Evolutionary conservation across 2,797 vertebrate species (phyloP).

Genomic region (Poecilia gillii): DNA sequence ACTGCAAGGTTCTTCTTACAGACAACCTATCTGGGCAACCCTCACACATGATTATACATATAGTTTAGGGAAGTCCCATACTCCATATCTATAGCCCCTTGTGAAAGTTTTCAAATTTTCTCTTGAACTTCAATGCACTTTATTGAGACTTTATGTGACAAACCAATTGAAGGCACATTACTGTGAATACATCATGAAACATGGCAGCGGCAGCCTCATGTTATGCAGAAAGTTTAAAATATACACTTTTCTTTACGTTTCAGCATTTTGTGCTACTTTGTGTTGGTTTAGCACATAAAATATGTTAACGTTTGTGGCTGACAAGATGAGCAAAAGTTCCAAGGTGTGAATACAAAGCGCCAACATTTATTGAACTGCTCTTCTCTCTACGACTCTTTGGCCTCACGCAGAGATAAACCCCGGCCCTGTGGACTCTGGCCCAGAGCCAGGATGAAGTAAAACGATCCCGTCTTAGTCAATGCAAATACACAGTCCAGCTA

Average conservation of each 20-base stretch:
- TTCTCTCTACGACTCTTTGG: neutral
- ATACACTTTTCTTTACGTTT: neutral
- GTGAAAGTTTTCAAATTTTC: neutral
- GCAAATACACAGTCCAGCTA: slow-evolving; percentile 46
- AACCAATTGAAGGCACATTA: neutral
- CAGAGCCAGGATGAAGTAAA: slow-evolving; percentile 36
- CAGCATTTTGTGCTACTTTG: neutral
- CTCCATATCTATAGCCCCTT: neutral
- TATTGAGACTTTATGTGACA: neutral
- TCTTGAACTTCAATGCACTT: neutral
- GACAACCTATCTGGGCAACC: slow-evolving; percentile 51
- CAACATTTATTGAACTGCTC: slow-evolving; percentile 27
- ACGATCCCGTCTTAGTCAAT: slow-evolving; percentile 46
- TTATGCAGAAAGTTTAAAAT: neutral
- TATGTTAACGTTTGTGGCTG: neutral
- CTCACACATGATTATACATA: slow-evolving; percentile 11
- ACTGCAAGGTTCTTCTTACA: slow-evolving; percentile 44
- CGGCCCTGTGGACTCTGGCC: slow-evolving; percentile 31
- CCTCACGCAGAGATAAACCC: slow-evolving; percentile 35
- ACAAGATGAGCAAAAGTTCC: neutral
- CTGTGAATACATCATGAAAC: neutral
- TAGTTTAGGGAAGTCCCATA: neutral
- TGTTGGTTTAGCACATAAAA: neutral
- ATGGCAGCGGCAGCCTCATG: neutral
- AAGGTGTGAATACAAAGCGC: neutral